These are phyloP conservation scores for Tragulus kanchil DNA, from an alignment of 2,113 vertebrate species.

Conservation along the genomic window DNA sequence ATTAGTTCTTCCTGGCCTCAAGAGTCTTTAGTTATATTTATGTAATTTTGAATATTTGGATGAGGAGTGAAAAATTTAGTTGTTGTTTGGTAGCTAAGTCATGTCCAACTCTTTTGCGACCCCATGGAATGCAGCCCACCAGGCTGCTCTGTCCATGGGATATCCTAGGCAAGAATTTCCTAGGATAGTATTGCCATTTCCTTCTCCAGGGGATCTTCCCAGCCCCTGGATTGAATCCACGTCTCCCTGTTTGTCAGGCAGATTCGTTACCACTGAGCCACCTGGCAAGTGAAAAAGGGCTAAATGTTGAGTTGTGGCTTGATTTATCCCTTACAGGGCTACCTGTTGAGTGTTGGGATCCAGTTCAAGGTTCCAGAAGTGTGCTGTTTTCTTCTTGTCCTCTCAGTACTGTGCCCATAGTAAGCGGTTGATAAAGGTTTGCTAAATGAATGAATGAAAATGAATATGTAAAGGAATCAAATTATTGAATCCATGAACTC, in stretches of 20 bases:
- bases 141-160: neutral
- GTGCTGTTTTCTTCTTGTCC: neutral
- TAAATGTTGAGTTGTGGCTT: too few relatives aligned
- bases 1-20: neutral
- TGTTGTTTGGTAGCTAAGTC: neutral
- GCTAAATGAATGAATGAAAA: constrained; percentile 1
- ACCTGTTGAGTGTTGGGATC: neutral
- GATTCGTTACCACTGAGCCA: neutral
- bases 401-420: neutral
- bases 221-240: neutral
- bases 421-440: neutral
- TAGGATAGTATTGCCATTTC: neutral
- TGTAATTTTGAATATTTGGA: constrained; percentile 26
- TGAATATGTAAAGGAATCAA: constrained; percentile 15
- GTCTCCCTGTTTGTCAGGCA: neutral
- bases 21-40: neutral
- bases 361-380: neutral
- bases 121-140: neutral
- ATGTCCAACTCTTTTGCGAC: neutral
- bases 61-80: neutral
- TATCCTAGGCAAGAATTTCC: neutral
- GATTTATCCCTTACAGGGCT: neutral
- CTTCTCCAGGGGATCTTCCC: neutral
- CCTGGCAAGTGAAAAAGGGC: neutral
- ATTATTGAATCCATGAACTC: neutral